Base-by-base conservation (phyloP, 2,113 vertebrate species). In the Choloepus hoffmanni region DNA sequence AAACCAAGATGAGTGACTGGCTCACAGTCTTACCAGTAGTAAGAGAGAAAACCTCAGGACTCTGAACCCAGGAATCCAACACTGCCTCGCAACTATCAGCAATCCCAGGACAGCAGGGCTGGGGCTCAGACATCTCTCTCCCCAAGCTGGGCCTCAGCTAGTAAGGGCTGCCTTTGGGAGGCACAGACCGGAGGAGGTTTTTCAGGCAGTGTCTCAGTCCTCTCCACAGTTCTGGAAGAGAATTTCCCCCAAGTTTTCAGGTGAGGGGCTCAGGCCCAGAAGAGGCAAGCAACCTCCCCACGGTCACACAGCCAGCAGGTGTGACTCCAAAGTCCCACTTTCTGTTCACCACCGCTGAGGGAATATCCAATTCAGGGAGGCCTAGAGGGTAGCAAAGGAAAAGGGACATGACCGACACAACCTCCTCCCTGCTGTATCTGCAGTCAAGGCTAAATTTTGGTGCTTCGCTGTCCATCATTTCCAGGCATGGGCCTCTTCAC, bases 91-190 rank as follows among this genome's bases (percentile, higher is more conserved):
- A 18, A n/a, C 55, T 40, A 63, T 40, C n/a, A 11, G 26, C 24
- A 6, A 28, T 14, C 43, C 45, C 45, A 14, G 55, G 50, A 21
- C 15, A 3, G 3, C 0, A 16, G 45, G 36, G 28, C 62, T 55
- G 43, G 55, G 2, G 14, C 70, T 76, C 28, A 28, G 65, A 58
- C 30, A 1, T 2, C 23, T 36, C 14, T 7, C 23, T 91, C 2
- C 19, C 28, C 55, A 7, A 0, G 0, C 40, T 30, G 82, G 60
- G 15, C 48, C 33, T 6, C 2, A 14, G 19, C 58, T 5, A 13
- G 65, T 45, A 30, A 36, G 24, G 26, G 43, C 48, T 12, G 36
- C 60, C 14, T 53, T 11, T 18, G 3, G 12, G 33, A 45, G 7
- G 15, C 48, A 13, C 19, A 23, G 70, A 8, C 15, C 21, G 13